These are phyloP conservation scores for Sesamia inferens DNA, from an alignment of 2,888 invertebrate species.

Conservation along the genomic window DNA sequence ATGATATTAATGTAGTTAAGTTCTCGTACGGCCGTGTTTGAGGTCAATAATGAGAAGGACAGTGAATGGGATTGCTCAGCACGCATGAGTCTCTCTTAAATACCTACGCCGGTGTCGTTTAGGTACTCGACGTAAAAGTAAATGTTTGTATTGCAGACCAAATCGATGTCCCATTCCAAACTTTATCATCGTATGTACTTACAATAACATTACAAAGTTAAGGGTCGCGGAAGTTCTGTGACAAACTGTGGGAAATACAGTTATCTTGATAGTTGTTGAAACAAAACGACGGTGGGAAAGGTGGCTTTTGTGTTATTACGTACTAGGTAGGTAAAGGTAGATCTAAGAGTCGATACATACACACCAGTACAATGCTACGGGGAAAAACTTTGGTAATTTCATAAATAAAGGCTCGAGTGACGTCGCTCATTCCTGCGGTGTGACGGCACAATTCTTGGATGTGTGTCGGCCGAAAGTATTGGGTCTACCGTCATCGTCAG, in stretches of 20 bases:
- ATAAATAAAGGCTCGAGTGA: not conserved
- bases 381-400: slow-evolving; percentile 10
- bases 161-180: slow-evolving; percentile 55
- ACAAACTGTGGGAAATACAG: slow-evolving; percentile 37
- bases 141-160: slow-evolving; percentile 49
- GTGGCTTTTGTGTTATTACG: slow-evolving; percentile 25
- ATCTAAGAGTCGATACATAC: slow-evolving; percentile 4
- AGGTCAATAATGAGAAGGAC: slow-evolving; percentile 42
- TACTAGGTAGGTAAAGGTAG: slow-evolving; percentile 4
- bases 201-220: slow-evolving; percentile 52
- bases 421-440: not conserved
- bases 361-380: not conserved
- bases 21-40: slow-evolving; percentile 28
- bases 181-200: slow-evolving; percentile 46
- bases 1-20: slow-evolving; percentile 12
- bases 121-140: slow-evolving; percentile 49
- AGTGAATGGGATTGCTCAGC: slow-evolving; percentile 42
- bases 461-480: not conserved
- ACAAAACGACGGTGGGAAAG: slow-evolving; percentile 24
- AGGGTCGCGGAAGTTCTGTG: slow-evolving; percentile 47
- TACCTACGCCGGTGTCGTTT: slow-evolving; percentile 25
- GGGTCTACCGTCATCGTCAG: not conserved
- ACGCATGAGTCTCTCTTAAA: slow-evolving; percentile 43
- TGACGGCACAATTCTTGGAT: not conserved
- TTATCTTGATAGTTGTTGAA: slow-evolving; percentile 45